Conservation (phyloP, 2,113 vertebrate species). For the Micronycteris hirsuta region DNA sequence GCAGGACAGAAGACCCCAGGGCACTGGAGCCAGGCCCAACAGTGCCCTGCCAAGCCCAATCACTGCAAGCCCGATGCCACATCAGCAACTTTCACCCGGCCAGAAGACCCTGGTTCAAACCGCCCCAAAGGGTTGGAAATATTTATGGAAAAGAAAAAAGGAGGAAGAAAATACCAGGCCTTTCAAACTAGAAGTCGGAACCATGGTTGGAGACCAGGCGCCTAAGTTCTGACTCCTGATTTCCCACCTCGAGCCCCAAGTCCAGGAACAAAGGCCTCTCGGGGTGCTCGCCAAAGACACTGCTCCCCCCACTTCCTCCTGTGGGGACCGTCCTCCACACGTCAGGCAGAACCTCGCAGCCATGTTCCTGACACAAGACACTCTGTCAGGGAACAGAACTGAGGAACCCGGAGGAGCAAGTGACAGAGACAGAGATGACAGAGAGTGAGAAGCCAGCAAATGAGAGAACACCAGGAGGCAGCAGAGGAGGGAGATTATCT, state of each 20-base stretch:
- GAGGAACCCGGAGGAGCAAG: background rate
- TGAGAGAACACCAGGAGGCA: accelerated
- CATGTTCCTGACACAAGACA: background rate
- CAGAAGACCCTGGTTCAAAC: background rate
- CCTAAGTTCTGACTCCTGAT: too few species aligned
- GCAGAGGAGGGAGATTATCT: background rate
- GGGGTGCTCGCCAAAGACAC: background rate
- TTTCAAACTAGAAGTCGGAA: background rate
- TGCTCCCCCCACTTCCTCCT: background rate
- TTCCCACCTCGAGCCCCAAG: background rate
- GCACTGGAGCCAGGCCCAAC: background rate
- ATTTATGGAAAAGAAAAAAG: background rate
- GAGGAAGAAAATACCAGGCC: background rate
- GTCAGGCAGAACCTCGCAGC: background rate
- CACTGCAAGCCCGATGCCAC: accelerated
- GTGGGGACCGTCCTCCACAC: background rate
- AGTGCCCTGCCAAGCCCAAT: accelerated
- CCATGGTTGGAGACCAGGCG: accelerated
- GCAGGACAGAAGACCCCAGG: too few species aligned
- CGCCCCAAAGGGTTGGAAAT: too few species aligned
- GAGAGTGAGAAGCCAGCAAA: background rate
- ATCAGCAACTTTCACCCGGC: accelerated
- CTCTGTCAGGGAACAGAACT: background rate
- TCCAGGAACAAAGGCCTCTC: background rate
- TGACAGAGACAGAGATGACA: accelerated